Evolutionary conservation across 2,797 vertebrate genomes (phyloP), one percentile per base, ranked within the genome.

Genomic region (Thaleichthys pacificus): DNA sequence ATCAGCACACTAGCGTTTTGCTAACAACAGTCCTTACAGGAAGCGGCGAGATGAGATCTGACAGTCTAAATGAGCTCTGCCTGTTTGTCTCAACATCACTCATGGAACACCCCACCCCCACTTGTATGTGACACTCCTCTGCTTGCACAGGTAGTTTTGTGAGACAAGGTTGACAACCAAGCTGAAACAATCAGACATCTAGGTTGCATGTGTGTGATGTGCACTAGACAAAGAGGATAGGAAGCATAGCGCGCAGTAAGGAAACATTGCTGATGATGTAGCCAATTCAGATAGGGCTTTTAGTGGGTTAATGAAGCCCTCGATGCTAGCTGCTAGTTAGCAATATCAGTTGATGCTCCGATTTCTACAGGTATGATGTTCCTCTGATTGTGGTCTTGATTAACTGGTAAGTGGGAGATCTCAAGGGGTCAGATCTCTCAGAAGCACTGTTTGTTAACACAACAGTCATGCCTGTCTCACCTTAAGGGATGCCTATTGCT

Each of bases 301-400:
- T 21, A 3, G 21, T 66, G 6, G 38, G 28, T 75, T 66, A 88
- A 89, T 87, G 74, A 85, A 77, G 80, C 32, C 0, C 70, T 51
- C 60, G 75, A 78, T 75, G 73, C 65, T 61, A 8, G 51, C 24
- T 0, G 17, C 66, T 30, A 51, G 51, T 56, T 9, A 26, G 76
- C 72, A 78, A 80, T 73, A 87, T 80, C 84, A 84, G 75, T 70
- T 5, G 77, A 22, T 75, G 84, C 83, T 85, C 12, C 21, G 80
- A 82, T 70, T 67, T 79, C 70, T 72, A 65, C 3, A 74, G 83
- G 74, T 70, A 79, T 84, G 75, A 7, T 74, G 74, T 86, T 91
- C 89, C 86, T 91, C 89, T 89, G 87, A 90, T 90, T 86, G 82
- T 66, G 74, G 78, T 67, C 73, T 77, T 87, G 84, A 83, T 87